A percentile compares a stretch with the other conserved stretches of the same genome.
Conservation (phyloP, 2,113 vertebrate species). For the Perca flavescens region DNA sequence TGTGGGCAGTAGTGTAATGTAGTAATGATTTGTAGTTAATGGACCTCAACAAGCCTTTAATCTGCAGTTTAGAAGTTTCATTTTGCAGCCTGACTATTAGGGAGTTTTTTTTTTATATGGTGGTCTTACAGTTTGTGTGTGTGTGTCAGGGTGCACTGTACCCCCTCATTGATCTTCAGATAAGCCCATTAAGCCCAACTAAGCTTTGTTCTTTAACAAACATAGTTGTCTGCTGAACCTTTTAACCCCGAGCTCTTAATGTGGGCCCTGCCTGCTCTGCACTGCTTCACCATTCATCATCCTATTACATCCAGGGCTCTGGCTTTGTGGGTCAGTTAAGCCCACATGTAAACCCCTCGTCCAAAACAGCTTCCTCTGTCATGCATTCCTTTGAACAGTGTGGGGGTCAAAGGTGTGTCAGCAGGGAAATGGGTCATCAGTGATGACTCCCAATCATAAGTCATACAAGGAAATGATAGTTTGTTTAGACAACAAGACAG, state of each 20-base stretch:
- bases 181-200: slow-evolving; percentile 59
- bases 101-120: not conserved
- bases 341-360: slow-evolving; percentile 41
- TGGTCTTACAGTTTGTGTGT: slow-evolving; percentile 21
- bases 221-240: slow-evolving; percentile 52
- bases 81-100: not conserved
- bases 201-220: slow-evolving; percentile 55
- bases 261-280: slow-evolving; percentile 44
- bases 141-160: slow-evolving; percentile 26
- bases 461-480: not conserved
- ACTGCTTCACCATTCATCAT: slow-evolving; percentile 52
- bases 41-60: not conserved
- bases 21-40: not conserved
- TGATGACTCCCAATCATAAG: slow-evolving; percentile 5
- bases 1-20: not conserved
- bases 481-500: slow-evolving; percentile 5
- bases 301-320: slow-evolving; percentile 57
- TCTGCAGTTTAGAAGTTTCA: not conserved
- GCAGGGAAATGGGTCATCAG: slow-evolving; percentile 57
- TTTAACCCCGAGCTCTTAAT: slow-evolving; percentile 59
- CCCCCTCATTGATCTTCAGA: slow-evolving; percentile 50
- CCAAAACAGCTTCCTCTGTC: slow-evolving; percentile 62
- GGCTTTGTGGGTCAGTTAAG: slow-evolving; percentile 66
- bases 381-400: slow-evolving; percentile 69
- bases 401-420: slow-evolving; percentile 61